Evolutionary conservation across 2,888 invertebrate genomes (phyloP).

Genomic region (Meteorus cinctellus): DNA sequence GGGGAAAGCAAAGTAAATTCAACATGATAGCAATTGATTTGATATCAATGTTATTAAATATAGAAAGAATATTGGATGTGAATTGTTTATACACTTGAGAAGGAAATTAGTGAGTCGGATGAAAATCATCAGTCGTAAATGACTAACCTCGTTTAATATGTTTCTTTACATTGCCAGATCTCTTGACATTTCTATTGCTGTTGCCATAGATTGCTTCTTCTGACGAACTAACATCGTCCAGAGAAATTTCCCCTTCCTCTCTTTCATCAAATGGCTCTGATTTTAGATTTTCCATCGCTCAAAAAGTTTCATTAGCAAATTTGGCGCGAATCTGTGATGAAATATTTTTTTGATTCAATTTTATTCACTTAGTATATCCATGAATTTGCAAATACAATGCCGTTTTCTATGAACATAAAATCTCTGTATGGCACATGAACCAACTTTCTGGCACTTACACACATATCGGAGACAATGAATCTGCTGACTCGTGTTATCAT

Average conservation of each 20-base stretch:
- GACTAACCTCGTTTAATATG: constrained; percentile 43
- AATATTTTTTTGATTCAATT: neutral
- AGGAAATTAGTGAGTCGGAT: neutral
- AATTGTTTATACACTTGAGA: neutral
- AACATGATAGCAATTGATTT: neutral
- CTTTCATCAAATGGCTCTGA: constrained; percentile 61
- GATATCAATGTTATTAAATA: neutral
- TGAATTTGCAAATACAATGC: neutral
- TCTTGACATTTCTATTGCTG: neutral
- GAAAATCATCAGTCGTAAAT: neutral
- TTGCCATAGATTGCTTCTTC: constrained; percentile 59
- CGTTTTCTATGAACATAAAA: neutral
- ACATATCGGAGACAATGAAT: neutral
- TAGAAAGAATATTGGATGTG: too few species aligned
- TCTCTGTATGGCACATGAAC: neutral
- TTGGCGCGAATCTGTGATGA: neutral
- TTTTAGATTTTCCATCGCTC: constrained; percentile 9
- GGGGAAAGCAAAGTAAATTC: constrained; percentile 17
- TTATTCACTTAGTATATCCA: neutral
- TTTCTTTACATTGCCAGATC: constrained; percentile 7
- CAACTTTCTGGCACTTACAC: neutral
- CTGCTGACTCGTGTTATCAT: neutral
- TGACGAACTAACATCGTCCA: constrained; percentile 72
- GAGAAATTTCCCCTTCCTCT: constrained; percentile 70
- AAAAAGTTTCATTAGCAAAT: constrained; percentile 9